These are phyloP conservation scores for Teleopsis dalmanni DNA, from an alignment of 1,140 invertebrate genomes.

Conservation along the genomic window DNA sequence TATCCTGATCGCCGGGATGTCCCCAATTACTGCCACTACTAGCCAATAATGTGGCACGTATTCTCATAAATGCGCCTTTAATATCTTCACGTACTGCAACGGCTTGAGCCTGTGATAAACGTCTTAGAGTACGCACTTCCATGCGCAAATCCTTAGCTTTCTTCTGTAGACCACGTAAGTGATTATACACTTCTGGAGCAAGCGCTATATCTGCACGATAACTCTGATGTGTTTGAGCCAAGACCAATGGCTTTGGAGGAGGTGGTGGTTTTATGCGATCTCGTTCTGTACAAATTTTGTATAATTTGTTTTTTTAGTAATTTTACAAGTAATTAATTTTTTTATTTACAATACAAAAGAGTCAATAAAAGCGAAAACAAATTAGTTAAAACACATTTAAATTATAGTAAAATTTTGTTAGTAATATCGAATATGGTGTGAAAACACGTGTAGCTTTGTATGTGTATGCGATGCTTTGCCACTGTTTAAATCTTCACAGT, in stretches of 20 bases:
- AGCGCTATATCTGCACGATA: conserved; percentile 58
- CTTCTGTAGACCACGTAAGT: conserved; percentile 75
- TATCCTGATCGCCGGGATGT: conserved; percentile 47
- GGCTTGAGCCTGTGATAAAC: conserved; percentile 84
- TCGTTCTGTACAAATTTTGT: too few relatives aligned
- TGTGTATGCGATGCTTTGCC: too few relatives aligned
- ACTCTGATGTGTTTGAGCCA: conserved; percentile 50
- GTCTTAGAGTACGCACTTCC: conserved; percentile 76
- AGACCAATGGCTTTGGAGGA: conserved; percentile 71
- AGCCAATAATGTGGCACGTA: conserved; percentile 60
- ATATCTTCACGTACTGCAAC: conserved; percentile 86
- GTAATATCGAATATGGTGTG: too few relatives aligned
- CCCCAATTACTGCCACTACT: conserved; percentile 56
- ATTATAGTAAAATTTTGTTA: too few relatives aligned
- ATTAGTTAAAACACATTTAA: too few relatives aligned
- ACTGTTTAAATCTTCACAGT: too few relatives aligned
- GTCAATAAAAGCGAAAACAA: too few relatives aligned
- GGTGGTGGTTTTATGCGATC: conserved; percentile 76
- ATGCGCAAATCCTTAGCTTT: conserved; percentile 81
- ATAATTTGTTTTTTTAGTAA: too few relatives aligned
- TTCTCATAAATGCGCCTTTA: conserved; percentile 78
- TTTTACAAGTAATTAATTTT: too few relatives aligned
- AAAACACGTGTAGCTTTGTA: background rate
- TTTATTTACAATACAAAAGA: too few relatives aligned
- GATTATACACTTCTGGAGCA: conserved; percentile 79